These are phyloP conservation scores for Diuraphis noxia DNA, from an alignment of 1,140 invertebrate species.

Conservation along the genomic window DNA sequence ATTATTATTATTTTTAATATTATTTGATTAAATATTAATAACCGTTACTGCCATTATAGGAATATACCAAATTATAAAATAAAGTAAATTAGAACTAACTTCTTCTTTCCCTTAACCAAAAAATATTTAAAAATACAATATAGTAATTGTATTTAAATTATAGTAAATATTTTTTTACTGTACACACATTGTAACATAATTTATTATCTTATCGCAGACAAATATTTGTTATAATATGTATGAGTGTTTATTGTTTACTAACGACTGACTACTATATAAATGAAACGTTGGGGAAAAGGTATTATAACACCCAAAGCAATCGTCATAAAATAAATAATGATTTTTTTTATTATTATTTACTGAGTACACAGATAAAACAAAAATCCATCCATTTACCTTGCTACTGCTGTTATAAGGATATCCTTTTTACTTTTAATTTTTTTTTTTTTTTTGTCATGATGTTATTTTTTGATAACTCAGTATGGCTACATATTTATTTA, in stretches of 20 bases:
- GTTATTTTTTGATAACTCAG: conserved; percentile 39
- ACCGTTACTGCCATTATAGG: too few relatives aligned
- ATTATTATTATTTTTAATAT: background rate
- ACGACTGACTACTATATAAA: conserved; percentile 41
- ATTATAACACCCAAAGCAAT: conserved; percentile 34
- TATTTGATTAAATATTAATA: conserved; percentile 32
- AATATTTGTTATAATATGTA: conserved; percentile 36
- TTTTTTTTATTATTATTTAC: conserved; percentile 28
- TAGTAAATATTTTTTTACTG: conserved; percentile 33
- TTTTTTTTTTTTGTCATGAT: conserved; percentile 20
- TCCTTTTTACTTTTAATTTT: conserved; percentile 35
- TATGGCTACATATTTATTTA: background rate
- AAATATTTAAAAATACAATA: background rate
- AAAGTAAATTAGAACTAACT: background rate
- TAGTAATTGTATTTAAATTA: conserved; percentile 1
- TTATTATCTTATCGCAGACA: conserved; percentile 47
- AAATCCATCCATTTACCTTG: conserved; percentile 32
- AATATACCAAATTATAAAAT: background rate
- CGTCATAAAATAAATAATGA: conserved; percentile 40
- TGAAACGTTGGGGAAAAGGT: conserved; percentile 18
- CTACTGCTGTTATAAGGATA: conserved; percentile 16
- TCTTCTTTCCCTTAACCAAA: background rate
- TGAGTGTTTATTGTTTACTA: conserved; percentile 41
- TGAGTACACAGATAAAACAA: conserved; percentile 32
- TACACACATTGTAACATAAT: conserved; percentile 4